phyloP scores from a whole-genome alignment of 2,113 vertebrate species.

The Campylomormyrus tamandua region DNA sequence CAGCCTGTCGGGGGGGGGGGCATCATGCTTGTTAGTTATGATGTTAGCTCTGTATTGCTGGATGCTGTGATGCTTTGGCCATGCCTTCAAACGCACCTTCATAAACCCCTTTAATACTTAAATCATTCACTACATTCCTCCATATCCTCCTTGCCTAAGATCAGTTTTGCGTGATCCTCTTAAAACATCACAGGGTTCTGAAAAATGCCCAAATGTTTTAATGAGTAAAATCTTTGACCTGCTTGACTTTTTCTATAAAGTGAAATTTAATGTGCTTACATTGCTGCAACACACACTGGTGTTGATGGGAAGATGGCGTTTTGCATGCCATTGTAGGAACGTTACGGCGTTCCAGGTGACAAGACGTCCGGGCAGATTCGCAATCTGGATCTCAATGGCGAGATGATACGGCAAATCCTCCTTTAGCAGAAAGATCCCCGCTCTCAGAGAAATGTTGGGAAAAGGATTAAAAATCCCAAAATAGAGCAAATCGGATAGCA shows the following conservation, averaged over 20 bases:
- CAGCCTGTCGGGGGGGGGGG: not conserved
- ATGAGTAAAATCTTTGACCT: not conserved
- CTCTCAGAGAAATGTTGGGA: slow-evolving; percentile 5
- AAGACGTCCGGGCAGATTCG: not conserved
- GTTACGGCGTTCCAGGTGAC: not conserved
- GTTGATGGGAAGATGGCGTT: not conserved
- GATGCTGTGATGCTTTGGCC: not conserved
- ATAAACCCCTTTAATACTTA: not conserved
- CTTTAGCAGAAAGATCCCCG: not conserved
- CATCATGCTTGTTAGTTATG: not conserved
- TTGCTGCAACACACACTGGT: not conserved
- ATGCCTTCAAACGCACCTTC: not conserved
- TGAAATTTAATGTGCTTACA: not conserved
- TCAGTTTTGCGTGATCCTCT: not conserved
- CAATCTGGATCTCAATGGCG: not conserved
- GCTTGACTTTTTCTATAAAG: not conserved
- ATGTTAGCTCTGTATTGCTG: not conserved
- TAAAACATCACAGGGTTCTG: not conserved
- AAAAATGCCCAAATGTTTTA: not conserved
- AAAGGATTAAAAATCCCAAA: slow-evolving; percentile 4
- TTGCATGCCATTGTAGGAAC: not conserved
- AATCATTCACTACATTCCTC: not conserved
- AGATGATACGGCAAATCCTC: slow-evolving; percentile 6
- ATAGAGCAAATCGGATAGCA: not conserved
- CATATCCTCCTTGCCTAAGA: not conserved